A percentile compares a stretch with the other conserved stretches of the same genome.
Conservation (phyloP, 2,888 invertebrate species). For the Scelioninae gen. 1 region DNA sequence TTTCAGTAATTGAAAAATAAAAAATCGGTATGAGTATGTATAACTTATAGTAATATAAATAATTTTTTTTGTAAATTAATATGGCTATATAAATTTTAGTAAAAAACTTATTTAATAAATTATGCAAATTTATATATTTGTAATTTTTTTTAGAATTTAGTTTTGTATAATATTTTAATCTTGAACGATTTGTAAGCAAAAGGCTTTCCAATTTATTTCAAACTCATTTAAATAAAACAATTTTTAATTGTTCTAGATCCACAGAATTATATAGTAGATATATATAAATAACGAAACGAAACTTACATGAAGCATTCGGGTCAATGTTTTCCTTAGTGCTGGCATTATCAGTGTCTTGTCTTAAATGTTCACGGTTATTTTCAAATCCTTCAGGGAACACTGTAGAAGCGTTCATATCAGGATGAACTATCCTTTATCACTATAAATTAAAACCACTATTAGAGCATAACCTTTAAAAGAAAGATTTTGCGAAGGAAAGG, state of each 20-base stretch:
- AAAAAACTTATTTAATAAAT: too few relatives aligned
- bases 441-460: constrained; percentile 25
- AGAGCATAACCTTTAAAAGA: constrained; percentile 4
- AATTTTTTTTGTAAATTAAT: too few relatives aligned
- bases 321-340: constrained; percentile 69
- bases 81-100: too few relatives aligned
- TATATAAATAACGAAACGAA: constrained; percentile 38
- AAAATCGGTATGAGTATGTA: too few relatives aligned
- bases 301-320: constrained; percentile 47
- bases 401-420: constrained; percentile 64
- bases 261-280: constrained; percentile 7
- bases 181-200: too few relatives aligned
- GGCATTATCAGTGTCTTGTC: constrained; percentile 60
- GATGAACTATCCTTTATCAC: constrained; percentile 28
- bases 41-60: neutral
- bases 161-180: too few relatives aligned
- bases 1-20: neutral
- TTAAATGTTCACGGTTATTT: constrained; percentile 56
- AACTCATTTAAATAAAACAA: neutral
- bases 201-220: neutral
- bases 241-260: constrained; percentile 13
- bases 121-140: neutral
- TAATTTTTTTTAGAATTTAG: too few relatives aligned
- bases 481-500: neutral
- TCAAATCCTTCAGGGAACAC: constrained; percentile 65